Conservation (phyloP, 2,113 vertebrate species). For the Cervus canadensis region DNA sequence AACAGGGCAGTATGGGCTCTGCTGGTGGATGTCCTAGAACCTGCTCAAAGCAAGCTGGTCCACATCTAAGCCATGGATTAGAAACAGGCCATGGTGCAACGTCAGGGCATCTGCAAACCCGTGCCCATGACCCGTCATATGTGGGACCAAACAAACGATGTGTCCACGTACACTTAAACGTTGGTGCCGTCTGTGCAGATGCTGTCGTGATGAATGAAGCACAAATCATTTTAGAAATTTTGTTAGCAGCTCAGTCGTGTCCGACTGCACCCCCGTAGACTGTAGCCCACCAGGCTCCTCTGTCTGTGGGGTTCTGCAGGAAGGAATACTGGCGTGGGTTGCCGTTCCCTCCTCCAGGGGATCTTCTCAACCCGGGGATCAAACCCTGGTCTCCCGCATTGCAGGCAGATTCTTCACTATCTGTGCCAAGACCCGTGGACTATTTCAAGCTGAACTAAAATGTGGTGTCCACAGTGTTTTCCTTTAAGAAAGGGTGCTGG, state of each 20-base stretch:
- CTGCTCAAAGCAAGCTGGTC: background rate
- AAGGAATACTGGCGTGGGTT: no score
- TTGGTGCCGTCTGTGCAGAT: rapidly evolving
- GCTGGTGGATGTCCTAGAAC: background rate
- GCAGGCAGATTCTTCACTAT: no score
- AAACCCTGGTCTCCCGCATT: no score
- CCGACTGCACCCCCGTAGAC: no score
- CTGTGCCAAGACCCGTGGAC: background rate
- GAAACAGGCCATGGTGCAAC: rapidly evolving
- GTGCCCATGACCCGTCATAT: rapidly evolving
- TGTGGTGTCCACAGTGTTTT: rapidly evolving
- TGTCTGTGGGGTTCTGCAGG: no score
- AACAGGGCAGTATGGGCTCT: rapidly evolving
- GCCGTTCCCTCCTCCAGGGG: no score
- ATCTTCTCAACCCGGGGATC: no score
- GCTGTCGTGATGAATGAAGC: rapidly evolving
- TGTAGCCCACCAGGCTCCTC: no score
- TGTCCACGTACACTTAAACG: rapidly evolving
- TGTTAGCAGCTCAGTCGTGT: background rate
- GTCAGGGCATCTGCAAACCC: rapidly evolving
- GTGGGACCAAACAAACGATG: rapidly evolving
- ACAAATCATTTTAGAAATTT: background rate
- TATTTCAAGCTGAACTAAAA: background rate
- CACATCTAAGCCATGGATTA: background rate
- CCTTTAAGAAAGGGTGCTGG: background rate